A percentile compares a stretch with the other conserved stretches of the same genome.
These are phyloP conservation scores for Dynastes tityus DNA, from an alignment of 2,888 invertebrate species.

Conservation along the genomic window DNA sequence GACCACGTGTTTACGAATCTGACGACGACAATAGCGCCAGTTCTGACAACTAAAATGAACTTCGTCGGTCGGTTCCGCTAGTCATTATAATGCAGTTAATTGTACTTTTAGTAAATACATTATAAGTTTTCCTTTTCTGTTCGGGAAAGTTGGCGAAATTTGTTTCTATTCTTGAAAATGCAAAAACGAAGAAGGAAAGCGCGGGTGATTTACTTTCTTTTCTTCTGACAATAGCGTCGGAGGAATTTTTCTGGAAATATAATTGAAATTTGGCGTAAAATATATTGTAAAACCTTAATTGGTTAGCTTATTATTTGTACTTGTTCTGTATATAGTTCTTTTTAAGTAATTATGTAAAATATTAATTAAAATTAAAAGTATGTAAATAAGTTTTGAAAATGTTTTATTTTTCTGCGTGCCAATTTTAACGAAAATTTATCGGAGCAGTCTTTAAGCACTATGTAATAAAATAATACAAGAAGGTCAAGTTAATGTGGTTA, in stretches of 20 bases:
- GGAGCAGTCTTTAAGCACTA: too few relatives aligned
- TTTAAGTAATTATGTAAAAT: conserved; percentile 20
- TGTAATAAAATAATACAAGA: too few relatives aligned
- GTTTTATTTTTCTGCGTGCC: background rate
- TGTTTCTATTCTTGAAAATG: background rate
- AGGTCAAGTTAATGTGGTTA: too few relatives aligned
- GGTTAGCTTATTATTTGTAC: background rate
- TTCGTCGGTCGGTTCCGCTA: background rate
- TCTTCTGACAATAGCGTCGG: too few relatives aligned
- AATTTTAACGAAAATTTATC: too few relatives aligned
- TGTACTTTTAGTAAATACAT: too few relatives aligned
- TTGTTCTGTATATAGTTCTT: conserved; percentile 30
- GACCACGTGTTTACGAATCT: conserved; percentile 57
- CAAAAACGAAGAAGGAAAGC: background rate
- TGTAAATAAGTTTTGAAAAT: background rate
- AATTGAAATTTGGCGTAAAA: background rate
- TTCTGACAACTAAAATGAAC: background rate
- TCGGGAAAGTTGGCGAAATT: too few relatives aligned
- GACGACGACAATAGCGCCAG: conserved; percentile 43
- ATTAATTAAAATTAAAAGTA: conserved; percentile 5
- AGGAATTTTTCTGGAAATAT: too few relatives aligned
- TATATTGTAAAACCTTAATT: background rate
- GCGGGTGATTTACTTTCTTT: background rate
- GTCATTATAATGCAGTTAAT: background rate
- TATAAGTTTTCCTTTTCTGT: too few relatives aligned